A percentile compares a stretch with the other conserved stretches of the same genome.
Evolutionary conservation across 2,888 invertebrate species (phyloP).

Genomic region (Salpingus planirostris): DNA sequence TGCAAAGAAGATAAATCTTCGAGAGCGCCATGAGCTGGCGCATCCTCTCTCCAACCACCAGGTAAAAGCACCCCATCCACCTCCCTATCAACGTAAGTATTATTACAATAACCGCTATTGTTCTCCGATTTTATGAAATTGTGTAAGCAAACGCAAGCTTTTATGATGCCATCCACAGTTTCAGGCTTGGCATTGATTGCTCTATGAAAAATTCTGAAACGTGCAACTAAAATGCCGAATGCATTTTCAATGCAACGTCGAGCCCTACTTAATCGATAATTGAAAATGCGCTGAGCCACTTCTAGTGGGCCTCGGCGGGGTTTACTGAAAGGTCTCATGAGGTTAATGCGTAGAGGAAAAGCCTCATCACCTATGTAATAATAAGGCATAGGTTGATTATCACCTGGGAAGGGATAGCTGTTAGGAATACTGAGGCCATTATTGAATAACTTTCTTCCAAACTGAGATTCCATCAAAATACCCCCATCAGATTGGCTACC

Average conservation of each 20-base stretch:
- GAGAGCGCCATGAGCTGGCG: background rate
- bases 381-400: background rate
- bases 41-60: background rate
- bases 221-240: background rate
- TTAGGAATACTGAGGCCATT: background rate
- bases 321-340: background rate
- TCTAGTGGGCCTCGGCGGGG: background rate
- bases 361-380: background rate
- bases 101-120: background rate
- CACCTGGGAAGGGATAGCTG: background rate
- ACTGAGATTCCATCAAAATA: background rate
- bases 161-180: background rate
- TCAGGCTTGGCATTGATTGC: background rate
- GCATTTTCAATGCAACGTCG: slow-evolving; percentile 1
- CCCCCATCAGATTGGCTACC: slow-evolving; percentile 1
- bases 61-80: background rate
- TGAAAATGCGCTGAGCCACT: slow-evolving; percentile 1
- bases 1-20: background rate
- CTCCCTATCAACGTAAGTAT: background rate
- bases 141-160: background rate
- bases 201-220: background rate
- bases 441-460: background rate
- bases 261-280: background rate
- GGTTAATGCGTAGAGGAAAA: background rate
- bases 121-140: background rate